Conservation (phyloP, 2,888 invertebrate species). For the Ellobium chinense region DNA sequence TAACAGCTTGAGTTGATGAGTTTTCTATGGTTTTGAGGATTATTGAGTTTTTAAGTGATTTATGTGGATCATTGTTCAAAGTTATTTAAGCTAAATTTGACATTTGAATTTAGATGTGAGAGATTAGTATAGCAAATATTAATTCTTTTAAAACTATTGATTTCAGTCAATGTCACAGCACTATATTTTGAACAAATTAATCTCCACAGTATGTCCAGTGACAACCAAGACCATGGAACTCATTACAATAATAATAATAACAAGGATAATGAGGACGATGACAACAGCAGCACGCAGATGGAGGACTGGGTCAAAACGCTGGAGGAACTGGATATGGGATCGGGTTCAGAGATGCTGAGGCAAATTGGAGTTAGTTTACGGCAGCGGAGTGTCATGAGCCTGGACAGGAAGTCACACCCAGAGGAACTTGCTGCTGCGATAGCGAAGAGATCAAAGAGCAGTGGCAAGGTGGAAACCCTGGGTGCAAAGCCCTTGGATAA, state of each 20-base stretch:
- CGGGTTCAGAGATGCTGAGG: constrained; percentile 67
- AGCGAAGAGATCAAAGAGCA: constrained; percentile 14
- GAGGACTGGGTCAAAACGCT: constrained; percentile 68
- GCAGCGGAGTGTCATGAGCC: constrained; percentile 64
- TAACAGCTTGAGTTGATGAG: too few species aligned
- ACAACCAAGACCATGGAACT: background rate
- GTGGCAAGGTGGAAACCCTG: constrained; percentile 3
- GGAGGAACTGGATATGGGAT: constrained; percentile 64
- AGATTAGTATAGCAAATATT: too few species aligned
- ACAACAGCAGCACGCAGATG: constrained; percentile 57
- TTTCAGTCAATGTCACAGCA: too few species aligned
- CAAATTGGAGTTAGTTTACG: constrained; percentile 65
- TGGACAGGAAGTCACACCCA: constrained; percentile 51
- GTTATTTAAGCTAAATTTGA: too few species aligned
- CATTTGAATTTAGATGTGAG: too few species aligned
- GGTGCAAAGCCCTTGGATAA: background rate
- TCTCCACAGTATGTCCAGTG: background rate
- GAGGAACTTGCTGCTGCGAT: constrained; percentile 1
- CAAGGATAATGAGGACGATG: constrained; percentile 55
- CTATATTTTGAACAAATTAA: too few species aligned
- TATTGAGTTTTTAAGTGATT: too few species aligned
- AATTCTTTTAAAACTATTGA: too few species aligned
- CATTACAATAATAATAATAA: constrained; percentile 18
- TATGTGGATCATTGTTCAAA: too few species aligned
- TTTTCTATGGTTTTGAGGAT: too few species aligned